phyloP scores from a whole-genome alignment of 2,113 vertebrate species.

The Chloroceryle aenea region DNA sequence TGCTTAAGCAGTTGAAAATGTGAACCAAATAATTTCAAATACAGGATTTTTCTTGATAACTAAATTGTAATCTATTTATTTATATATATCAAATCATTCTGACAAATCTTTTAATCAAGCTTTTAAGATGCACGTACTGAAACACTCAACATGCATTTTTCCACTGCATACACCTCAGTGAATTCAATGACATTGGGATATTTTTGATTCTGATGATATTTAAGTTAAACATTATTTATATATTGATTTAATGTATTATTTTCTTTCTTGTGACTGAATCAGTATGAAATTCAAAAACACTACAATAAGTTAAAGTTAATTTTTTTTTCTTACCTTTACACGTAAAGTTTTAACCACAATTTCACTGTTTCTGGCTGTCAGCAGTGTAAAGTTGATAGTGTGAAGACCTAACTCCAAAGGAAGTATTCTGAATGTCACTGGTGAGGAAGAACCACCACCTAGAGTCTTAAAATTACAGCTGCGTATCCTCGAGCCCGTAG shows the following conservation, averaged over 20 bases:
- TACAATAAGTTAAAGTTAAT: not conserved
- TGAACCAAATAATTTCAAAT: not conserved
- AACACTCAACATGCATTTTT: not conserved
- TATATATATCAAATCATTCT: not conserved
- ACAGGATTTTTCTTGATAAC: not conserved
- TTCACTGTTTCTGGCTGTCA: slow-evolving; percentile 51
- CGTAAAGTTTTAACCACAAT: slow-evolving; percentile 83
- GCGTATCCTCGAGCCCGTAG: not conserved
- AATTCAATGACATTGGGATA: not conserved
- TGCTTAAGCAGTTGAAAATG: not conserved
- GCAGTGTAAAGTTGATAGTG: slow-evolving; percentile 84
- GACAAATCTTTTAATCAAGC: not conserved
- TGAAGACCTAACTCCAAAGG: slow-evolving; percentile 86
- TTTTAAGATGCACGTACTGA: not conserved
- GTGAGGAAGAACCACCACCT: slow-evolving; percentile 28
- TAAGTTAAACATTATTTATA: not conserved
- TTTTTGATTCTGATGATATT: not conserved
- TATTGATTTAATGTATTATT: not conserved
- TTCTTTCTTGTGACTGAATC: not conserved
- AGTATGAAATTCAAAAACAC: not conserved
- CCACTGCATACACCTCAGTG: not conserved
- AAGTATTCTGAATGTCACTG: slow-evolving; percentile 82
- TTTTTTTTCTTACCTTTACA: slow-evolving; percentile 84
- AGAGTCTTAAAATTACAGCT: slow-evolving; percentile 18
- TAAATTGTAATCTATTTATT: not conserved